These are phyloP conservation scores for Heteractis magnifica DNA, from an alignment of 92 coral and sea anemone genomes.

Conservation along the genomic window DNA sequence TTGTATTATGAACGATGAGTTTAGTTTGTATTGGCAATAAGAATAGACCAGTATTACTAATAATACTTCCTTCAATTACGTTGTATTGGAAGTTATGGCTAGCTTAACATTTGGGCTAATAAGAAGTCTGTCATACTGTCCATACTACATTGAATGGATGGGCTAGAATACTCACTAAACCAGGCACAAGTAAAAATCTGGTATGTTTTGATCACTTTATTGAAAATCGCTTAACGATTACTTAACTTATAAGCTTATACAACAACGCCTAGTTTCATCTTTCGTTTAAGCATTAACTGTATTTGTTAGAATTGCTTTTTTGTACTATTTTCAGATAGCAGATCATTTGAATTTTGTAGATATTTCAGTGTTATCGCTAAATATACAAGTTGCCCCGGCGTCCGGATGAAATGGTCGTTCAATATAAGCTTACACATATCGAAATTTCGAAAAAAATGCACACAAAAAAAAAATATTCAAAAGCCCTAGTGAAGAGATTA, in stretches of 20 bases:
- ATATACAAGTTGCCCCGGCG: too few relatives aligned
- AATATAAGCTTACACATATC: too few relatives aligned
- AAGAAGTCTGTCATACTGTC: neutral
- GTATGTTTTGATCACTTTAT: neutral
- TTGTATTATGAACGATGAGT: too few relatives aligned
- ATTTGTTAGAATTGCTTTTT: neutral
- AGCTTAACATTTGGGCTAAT: neutral
- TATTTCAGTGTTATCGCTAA: too few relatives aligned
- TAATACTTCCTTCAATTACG: neutral
- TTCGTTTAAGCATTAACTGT: neutral
- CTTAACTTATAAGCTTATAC: too few relatives aligned
- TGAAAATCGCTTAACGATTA: neutral
- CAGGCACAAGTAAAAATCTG: neutral
- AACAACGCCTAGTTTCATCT: neutral
- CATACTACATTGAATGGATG: neutral
- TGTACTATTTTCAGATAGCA: too few relatives aligned
- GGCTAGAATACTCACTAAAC: neutral
- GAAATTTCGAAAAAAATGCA: too few relatives aligned
- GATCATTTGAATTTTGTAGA: too few relatives aligned
- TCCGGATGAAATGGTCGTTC: too few relatives aligned
- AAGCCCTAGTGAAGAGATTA: neutral
- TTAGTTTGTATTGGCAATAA: neutral
- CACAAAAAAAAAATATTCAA: neutral
- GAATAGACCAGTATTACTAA: neutral
- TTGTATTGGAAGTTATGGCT: conserved; percentile 2